Evolutionary conservation across 1,140 invertebrate genomes (phyloP).

Genomic region (Solenopsis invicta): DNA sequence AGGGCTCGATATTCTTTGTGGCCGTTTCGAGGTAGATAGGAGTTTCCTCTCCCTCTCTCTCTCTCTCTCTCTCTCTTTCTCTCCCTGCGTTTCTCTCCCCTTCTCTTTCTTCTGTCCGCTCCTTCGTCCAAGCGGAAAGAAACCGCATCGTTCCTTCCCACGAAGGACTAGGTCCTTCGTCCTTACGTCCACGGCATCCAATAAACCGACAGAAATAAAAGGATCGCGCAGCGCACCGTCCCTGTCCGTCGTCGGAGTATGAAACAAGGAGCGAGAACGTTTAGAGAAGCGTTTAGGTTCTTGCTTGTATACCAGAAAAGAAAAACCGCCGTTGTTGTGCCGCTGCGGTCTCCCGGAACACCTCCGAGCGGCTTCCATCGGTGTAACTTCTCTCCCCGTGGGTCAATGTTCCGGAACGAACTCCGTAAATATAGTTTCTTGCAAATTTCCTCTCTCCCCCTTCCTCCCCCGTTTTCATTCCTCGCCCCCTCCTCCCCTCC

Average conservation of each 20-base stretch:
- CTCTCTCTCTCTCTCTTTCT: not conserved
- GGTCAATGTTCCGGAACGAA: conserved; percentile 68
- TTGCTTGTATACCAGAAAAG: conserved; percentile 51
- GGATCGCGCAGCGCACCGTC: conserved; percentile 29
- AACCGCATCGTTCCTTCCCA: conserved; percentile 48
- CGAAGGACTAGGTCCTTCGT: conserved; percentile 45
- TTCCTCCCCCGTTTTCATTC: not conserved
- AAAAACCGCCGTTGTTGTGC: conserved; percentile 47
- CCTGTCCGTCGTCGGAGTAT: not conserved
- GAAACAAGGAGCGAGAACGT: conserved; percentile 26
- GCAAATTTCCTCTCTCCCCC: conserved; percentile 58
- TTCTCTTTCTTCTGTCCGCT: conserved; percentile 7
- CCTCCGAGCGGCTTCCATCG: conserved; percentile 41
- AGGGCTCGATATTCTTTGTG: conserved; percentile 60
- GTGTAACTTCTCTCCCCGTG: conserved; percentile 38
- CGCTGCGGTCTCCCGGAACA: conserved; percentile 62
- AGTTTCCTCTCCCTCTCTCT: not conserved
- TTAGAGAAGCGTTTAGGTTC: conserved; percentile 72
- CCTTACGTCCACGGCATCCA: conserved; percentile 65
- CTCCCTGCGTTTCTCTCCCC: not conserved
- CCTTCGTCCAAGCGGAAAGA: conserved; percentile 66
- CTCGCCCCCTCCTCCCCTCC: not conserved
- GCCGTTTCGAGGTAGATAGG: conserved; percentile 49
- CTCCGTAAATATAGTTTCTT: conserved; percentile 68
- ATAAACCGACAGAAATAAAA: conserved; percentile 73